These are phyloP conservation scores for Psilopogon haemacephalus DNA, from an alignment of 2,113 vertebrate species.

Conservation along the genomic window DNA sequence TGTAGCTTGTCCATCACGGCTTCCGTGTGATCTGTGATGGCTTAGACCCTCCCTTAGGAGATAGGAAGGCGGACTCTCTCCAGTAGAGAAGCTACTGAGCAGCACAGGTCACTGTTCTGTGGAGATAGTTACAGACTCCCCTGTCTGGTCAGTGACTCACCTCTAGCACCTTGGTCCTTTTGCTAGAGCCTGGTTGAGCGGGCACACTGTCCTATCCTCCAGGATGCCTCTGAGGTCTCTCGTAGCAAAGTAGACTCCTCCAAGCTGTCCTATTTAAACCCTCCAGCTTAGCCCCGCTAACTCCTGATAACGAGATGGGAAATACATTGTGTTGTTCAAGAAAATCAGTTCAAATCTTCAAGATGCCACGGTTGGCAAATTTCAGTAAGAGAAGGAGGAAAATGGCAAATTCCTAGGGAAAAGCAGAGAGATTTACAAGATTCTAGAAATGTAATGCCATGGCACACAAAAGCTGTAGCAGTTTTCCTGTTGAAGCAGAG, in stretches of 20 bases:
- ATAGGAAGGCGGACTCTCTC: no score
- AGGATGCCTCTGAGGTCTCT: neutral
- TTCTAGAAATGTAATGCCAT: neutral
- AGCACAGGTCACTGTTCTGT: neutral
- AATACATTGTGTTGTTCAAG: neutral
- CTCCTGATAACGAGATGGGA: neutral
- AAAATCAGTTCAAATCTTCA: neutral
- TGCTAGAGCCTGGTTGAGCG: neutral
- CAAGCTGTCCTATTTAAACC: neutral
- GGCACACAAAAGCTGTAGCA: neutral
- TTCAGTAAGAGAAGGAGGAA: neutral
- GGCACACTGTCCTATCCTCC: fast-evolving
- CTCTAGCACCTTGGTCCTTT: neutral
- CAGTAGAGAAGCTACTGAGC: neutral
- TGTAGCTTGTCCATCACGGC: neutral
- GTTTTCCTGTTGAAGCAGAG: neutral
- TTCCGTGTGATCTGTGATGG: neutral
- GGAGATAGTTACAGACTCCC: neutral
- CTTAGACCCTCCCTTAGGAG: neutral
- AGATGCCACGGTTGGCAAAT: neutral
- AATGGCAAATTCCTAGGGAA: neutral
- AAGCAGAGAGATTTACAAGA: neutral
- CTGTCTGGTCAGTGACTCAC: fast-evolving
- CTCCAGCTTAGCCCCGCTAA: neutral
- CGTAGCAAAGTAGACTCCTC: neutral